Percentiles rank a stretch among this genome's conserved stretches.
Evolutionary conservation across 1,140 invertebrate genomes (phyloP).

Genomic region (Saccostrea echinata): DNA sequence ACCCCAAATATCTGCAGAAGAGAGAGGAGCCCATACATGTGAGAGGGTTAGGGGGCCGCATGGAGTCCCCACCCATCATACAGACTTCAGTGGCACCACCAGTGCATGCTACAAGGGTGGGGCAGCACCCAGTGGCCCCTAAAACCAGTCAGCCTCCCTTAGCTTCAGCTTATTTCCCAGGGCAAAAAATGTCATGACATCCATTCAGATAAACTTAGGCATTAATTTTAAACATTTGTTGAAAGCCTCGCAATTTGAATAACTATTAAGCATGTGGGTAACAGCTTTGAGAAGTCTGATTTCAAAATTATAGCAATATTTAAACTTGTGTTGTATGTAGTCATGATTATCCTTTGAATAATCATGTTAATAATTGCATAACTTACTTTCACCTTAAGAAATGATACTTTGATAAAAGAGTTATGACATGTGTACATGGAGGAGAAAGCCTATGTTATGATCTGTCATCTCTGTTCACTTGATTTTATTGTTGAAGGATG

Average conservation of each 20-base stretch:
- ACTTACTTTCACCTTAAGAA: neutral
- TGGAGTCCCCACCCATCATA: conserved; percentile 60
- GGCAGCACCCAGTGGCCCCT: conserved; percentile 71
- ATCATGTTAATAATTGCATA: neutral
- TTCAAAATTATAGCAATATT: neutral
- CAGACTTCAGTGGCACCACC: conserved; percentile 43
- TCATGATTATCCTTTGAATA: neutral
- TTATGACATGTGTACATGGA: too few relatives aligned
- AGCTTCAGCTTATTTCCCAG: conserved; percentile 76
- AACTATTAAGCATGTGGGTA: neutral
- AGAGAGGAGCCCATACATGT: conserved; percentile 73
- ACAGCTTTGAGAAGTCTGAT: neutral
- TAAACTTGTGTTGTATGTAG: neutral
- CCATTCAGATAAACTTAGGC: conserved; percentile 49
- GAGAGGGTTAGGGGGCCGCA: conserved; percentile 59
- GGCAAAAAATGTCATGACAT: conserved; percentile 71
- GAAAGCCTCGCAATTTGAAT: neutral
- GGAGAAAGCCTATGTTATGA: too few relatives aligned
- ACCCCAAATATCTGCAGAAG: conserved; percentile 72
- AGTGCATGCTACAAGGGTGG: conserved; percentile 59
- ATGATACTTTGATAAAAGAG: neutral
- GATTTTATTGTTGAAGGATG: neutral
- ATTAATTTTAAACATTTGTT: neutral
- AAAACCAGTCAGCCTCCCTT: conserved; percentile 70
- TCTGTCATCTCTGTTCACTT: neutral